Evolutionary conservation across 53 echinoderm and acorn worm genomes (phyloP).

Genomic region (Arbacia lixula): DNA sequence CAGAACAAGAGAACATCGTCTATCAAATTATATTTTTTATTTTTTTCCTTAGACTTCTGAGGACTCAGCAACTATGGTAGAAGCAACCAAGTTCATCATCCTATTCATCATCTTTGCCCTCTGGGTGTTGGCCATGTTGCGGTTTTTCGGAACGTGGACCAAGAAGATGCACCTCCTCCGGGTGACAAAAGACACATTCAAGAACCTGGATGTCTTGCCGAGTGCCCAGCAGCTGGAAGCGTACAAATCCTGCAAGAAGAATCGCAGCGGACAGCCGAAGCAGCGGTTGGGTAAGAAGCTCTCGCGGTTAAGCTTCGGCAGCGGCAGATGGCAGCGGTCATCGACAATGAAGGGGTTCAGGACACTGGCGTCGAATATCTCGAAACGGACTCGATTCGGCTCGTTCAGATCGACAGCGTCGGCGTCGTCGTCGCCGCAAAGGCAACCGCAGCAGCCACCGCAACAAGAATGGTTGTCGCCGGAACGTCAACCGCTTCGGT

Average conservation of each 20-base stretch:
- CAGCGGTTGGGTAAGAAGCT: background rate
- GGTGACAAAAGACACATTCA: conserved; percentile 51
- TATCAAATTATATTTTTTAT: no score
- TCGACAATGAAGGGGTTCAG: conserved; percentile 42
- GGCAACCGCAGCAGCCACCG: no score
- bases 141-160: conserved; percentile 85
- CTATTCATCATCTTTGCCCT: conserved; percentile 78
- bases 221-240: conserved; percentile 31
- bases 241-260: conserved; percentile 33
- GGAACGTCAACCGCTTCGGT: conserved; percentile 28
- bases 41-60: no score
- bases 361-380: conserved; percentile 42
- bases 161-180: conserved; percentile 89
- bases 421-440: conserved; percentile 19
- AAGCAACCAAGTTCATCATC: conserved; percentile 63
- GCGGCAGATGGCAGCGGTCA: conserved; percentile 16
- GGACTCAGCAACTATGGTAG: no score
- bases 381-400: conserved; percentile 21
- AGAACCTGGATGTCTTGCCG: conserved; percentile 17
- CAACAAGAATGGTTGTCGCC: no score
- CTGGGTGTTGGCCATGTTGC: conserved; percentile 78
- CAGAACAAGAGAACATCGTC: no score
- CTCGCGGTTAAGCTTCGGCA: background rate
- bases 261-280: no score
- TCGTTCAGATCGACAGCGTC: conserved; percentile 12